These are phyloP conservation scores for Neosalanx taihuensis DNA, from an alignment of 2,797 vertebrate genomes.

Conservation along the genomic window DNA sequence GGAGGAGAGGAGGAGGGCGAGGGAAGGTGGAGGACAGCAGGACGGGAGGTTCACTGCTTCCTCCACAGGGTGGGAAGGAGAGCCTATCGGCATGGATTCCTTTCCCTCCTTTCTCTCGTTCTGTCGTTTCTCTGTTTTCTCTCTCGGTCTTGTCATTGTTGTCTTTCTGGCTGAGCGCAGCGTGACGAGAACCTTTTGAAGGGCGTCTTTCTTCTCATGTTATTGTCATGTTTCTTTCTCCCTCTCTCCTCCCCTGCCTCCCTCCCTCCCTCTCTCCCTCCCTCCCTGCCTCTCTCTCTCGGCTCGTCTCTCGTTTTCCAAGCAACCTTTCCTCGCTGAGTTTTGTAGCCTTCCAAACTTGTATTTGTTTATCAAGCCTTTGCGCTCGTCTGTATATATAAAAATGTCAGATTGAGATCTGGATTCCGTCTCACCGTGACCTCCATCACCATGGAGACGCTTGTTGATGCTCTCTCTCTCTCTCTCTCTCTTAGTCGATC, in stretches of 20 bases:
- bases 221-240: slow-evolving; percentile 32
- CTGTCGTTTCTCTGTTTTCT: neutral
- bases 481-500: too few relatives aligned
- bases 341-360: neutral
- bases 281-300: slow-evolving; percentile 14
- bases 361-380: slow-evolving; percentile 10
- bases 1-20: neutral
- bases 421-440: too few relatives aligned
- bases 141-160: slow-evolving; percentile 40
- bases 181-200: slow-evolving; percentile 47
- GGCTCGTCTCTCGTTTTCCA: slow-evolving; percentile 35
- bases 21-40: neutral
- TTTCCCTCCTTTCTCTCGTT: slow-evolving; percentile 8
- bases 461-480: too few relatives aligned
- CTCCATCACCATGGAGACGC: too few relatives aligned
- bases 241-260: neutral
- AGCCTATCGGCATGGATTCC: neutral
- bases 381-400: slow-evolving; percentile 32
- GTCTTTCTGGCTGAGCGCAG: slow-evolving; percentile 41
- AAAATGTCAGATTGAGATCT: slow-evolving; percentile 22
- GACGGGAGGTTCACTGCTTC: slow-evolving; percentile 55
- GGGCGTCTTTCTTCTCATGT: slow-evolving; percentile 42
- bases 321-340: neutral
- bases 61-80: slow-evolving; percentile 36
- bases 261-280: slow-evolving; percentile 33